Conservation (phyloP, 2,888 invertebrate species). For the Megamerina dolium region DNA sequence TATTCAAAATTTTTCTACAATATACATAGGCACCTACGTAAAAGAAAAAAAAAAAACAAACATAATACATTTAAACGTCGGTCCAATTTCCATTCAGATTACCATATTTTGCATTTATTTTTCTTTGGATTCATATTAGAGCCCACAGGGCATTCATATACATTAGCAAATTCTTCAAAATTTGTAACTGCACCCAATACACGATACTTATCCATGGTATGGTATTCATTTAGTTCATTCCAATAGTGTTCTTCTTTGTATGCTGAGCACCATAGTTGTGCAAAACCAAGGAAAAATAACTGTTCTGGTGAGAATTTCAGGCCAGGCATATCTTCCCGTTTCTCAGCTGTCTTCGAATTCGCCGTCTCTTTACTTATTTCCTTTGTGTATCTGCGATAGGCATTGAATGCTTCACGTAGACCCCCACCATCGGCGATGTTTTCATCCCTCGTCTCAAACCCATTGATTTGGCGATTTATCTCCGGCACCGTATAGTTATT, state of each 20-base stretch:
- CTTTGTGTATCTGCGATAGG: slow-evolving; percentile 34
- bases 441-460: slow-evolving; percentile 36
- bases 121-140: slow-evolving; percentile 36
- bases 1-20: too few relatives aligned
- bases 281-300: slow-evolving; percentile 40
- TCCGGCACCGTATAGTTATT: slow-evolving; percentile 38
- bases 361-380: slow-evolving; percentile 12
- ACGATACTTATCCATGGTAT: slow-evolving; percentile 40
- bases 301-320: slow-evolving; percentile 39
- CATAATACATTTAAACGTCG: too few relatives aligned
- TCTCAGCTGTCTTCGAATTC: too few relatives aligned
- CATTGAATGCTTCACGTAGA: slow-evolving; percentile 29
- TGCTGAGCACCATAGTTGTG: slow-evolving; percentile 40
- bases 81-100: too few relatives aligned
- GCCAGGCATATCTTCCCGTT: slow-evolving; percentile 39
- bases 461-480: slow-evolving; percentile 38
- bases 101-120: slow-evolving; percentile 39
- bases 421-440: slow-evolving; percentile 45
- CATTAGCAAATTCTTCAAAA: slow-evolving; percentile 35
- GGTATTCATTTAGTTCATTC: slow-evolving; percentile 35
- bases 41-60: too few relatives aligned
- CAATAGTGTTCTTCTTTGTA: slow-evolving; percentile 39
- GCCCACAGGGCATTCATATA: slow-evolving; percentile 33
- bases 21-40: too few relatives aligned
- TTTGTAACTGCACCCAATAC: slow-evolving; percentile 40